Base-by-base conservation (phyloP, 1,140 invertebrate species). In the Lysiphlebus fabarum region DNA sequence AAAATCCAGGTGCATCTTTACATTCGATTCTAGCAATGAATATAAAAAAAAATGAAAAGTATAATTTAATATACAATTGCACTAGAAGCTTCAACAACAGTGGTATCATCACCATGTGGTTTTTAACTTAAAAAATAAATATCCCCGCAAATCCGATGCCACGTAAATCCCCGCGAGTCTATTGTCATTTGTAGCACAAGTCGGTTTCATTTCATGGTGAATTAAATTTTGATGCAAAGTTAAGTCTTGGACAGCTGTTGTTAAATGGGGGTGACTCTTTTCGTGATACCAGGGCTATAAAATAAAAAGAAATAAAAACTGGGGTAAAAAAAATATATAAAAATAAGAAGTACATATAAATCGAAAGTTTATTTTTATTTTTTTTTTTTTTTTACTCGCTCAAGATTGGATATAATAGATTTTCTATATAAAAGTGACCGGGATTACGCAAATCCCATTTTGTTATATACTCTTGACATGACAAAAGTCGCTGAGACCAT, bases 161-260 rank as follows among this genome's bases (percentile, higher is more conserved):
- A 66, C 70, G 65, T 71, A 72, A 75, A 73, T 70, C 71, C 67
- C 66, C 67, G 67, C 71, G 67, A 72, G 68, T 70, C 70, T 59
- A 69, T 66, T 68, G 70, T 69, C 70, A 71, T 67, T 26, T 69
- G 69, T 72, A 64, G 70, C 72, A 72, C 71, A 77, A 77, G 73
- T 75, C 72, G 66, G 66, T 72, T 75, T 78, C 74, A 76, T 80
- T 80, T 80, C 73, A 78, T 70, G 78, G 78, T 70, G 78, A 78
- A 80, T 80, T 80, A 75, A 76, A 65, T 74, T 63, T 53, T 69
- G 70, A 78, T 74, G 68, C 61, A 65, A 71, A 74, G 71, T 70
- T 71, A 75, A 79, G 73, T 76, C 74, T 34, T 63, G 65, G 67
- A 65, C 72, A 73, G 71, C 72, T 72, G 69, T 66, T 55, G 65